Conservation (phyloP, 2,797 vertebrate genomes). For the Setipinna tenuifilis region DNA sequence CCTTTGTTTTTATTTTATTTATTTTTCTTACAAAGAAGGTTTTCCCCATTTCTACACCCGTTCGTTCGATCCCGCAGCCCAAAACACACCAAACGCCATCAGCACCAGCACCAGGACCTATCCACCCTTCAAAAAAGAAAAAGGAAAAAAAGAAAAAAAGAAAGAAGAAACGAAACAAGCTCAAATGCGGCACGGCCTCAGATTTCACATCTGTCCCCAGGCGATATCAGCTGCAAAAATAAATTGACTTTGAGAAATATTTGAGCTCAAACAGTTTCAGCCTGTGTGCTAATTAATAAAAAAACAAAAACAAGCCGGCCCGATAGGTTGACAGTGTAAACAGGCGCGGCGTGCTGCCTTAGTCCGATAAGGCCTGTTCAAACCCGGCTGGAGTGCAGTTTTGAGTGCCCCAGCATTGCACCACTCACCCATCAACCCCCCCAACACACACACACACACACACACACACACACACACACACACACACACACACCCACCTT, state of each 20-base stretch:
- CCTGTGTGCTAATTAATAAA: slow-evolving; percentile 59
- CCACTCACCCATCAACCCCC: slow-evolving; percentile 28
- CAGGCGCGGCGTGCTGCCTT: slow-evolving; percentile 54
- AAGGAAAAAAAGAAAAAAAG: background rate
- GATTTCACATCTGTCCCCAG: slow-evolving; percentile 53
- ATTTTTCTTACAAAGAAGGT: background rate
- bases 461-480: no score
- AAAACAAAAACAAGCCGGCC: slow-evolving; percentile 43
- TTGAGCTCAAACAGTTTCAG: slow-evolving; percentile 58
- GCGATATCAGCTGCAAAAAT: slow-evolving; percentile 47
- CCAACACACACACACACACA: no score
- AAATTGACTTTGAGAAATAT: slow-evolving; percentile 58
- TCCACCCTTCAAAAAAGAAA: background rate
- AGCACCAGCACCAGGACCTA: background rate
- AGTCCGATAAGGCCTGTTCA: slow-evolving; percentile 64
- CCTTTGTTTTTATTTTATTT: background rate
- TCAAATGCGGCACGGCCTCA: slow-evolving; percentile 12
- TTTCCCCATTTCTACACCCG: background rate
- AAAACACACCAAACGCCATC: background rate
- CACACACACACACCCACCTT: slow-evolving; percentile 1
- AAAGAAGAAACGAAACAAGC: background rate
- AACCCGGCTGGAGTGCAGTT: slow-evolving; percentile 58
- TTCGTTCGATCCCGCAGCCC: background rate
- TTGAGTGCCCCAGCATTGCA: slow-evolving; percentile 47
- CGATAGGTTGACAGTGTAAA: slow-evolving; percentile 63